Conservation (phyloP, 2,797 vertebrate genomes). For the Micromesistius poutassou region DNA sequence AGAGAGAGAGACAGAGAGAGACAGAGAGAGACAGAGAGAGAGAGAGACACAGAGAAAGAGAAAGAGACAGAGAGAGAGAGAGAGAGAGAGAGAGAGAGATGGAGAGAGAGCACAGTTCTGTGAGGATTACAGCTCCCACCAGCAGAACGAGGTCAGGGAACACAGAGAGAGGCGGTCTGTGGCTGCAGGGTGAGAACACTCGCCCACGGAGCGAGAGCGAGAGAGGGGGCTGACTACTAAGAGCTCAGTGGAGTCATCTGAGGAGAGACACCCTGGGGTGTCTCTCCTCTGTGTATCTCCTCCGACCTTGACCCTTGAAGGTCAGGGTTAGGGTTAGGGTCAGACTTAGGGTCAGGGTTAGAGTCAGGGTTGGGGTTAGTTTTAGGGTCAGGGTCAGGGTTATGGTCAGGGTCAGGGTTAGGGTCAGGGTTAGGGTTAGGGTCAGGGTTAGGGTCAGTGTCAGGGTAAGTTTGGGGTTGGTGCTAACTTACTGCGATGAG, state of each 20-base stretch:
- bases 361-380: too few species aligned
- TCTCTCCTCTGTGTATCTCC: too few species aligned
- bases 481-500: conserved; percentile 82
- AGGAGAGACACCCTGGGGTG: not conserved
- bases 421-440: too few species aligned
- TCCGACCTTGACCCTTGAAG: too few species aligned
- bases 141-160: conserved; percentile 70
- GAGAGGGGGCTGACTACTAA: conserved; percentile 46
- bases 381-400: too few species aligned
- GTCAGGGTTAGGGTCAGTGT: not conserved
- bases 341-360: too few species aligned
- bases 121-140: conserved; percentile 57
- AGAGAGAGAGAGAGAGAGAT: conserved; percentile 17
- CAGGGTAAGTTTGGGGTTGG: not conserved
- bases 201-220: conserved; percentile 56
- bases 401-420: too few species aligned
- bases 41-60: conserved; percentile 6
- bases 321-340: too few species aligned
- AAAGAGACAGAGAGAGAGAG: conserved; percentile 25
- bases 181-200: conserved; percentile 71
- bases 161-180: conserved; percentile 53
- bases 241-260: conserved; percentile 21
- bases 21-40: conserved; percentile 26
- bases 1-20: conserved; percentile 16
- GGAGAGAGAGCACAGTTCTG: conserved; percentile 28